Conservation (phyloP, 1,140 invertebrate species). For the Lepidurus packardi region DNA sequence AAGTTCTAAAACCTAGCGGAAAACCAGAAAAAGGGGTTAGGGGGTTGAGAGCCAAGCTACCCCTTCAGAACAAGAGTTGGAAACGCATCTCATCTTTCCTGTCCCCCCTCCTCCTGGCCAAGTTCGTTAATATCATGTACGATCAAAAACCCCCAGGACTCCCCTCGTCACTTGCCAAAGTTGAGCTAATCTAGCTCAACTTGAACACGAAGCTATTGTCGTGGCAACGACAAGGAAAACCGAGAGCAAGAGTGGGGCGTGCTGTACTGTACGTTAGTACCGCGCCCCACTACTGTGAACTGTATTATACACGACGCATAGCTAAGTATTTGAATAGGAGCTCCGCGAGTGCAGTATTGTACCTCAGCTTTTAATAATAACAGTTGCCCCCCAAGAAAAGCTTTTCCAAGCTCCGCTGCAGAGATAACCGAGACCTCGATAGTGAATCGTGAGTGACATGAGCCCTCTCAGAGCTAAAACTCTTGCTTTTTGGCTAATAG, state of each 20-base stretch:
- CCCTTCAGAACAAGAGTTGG: neutral
- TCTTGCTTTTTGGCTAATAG: neutral
- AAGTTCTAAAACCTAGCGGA: neutral
- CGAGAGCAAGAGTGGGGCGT: neutral
- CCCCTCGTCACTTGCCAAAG: neutral
- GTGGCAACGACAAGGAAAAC: constrained; percentile 21
- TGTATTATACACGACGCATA: neutral
- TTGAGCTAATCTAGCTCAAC: constrained; percentile 5
- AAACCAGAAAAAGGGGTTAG: too few relatives aligned
- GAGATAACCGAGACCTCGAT: neutral
- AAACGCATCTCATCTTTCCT: neutral
- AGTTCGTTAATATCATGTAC: constrained; percentile 22
- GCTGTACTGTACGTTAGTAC: neutral
- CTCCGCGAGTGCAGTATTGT: neutral
- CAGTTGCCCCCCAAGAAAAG: neutral
- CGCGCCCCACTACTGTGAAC: neutral
- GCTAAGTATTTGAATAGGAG: neutral
- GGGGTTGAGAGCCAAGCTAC: neutral
- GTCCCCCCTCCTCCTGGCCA: neutral
- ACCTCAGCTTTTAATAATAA: neutral
- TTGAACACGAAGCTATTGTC: neutral
- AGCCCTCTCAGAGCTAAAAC: neutral
- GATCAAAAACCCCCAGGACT: neutral
- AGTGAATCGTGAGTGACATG: neutral
- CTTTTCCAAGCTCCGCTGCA: neutral